Conservation (phyloP, 2,797 vertebrate species). For the Spinus pinus region DNA sequence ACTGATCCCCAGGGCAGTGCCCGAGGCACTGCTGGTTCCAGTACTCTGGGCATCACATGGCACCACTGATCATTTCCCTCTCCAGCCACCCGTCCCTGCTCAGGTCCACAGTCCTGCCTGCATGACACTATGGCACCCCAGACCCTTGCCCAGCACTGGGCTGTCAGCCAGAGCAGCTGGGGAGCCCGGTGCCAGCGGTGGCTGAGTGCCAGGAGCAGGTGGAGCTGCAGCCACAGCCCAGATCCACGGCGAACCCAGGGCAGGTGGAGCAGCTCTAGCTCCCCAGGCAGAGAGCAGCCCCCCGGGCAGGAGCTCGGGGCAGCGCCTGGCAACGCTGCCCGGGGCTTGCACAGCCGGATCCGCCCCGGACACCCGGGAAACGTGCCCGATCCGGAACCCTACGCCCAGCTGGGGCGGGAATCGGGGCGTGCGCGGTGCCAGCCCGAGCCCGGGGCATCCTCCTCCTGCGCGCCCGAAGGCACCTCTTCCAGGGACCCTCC, state of each 20-base stretch:
- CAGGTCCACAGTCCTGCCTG: not conserved
- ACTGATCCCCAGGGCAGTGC: not conserved
- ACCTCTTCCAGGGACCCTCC: rapidly evolving
- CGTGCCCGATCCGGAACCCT: not conserved
- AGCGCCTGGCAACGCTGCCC: not conserved
- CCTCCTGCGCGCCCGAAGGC: rapidly evolving
- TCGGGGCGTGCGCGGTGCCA: not conserved
- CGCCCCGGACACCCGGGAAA: not conserved
- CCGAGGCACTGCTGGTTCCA: not conserved
- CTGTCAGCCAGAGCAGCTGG: not conserved
- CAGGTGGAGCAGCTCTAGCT: not conserved
- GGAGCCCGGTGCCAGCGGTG: not conserved
- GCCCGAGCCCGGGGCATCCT: not conserved
- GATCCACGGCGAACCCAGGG: not conserved
- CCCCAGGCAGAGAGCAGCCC: not conserved
- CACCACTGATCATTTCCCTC: not conserved
- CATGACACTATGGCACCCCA: rapidly evolving
- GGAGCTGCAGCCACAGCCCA: not conserved
- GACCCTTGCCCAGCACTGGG: not conserved
- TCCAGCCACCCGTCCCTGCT: not conserved
- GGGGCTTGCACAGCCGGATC: not conserved
- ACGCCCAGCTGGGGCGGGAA: not conserved
- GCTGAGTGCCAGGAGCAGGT: not conserved
- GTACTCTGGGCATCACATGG: not conserved
- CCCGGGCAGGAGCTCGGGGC: rapidly evolving